A percentile compares a stretch with the other conserved stretches of the same genome.
These are phyloP conservation scores for Lophochroa leadbeateri DNA, from an alignment of 2,113 vertebrate genomes.

Conservation along the genomic window DNA sequence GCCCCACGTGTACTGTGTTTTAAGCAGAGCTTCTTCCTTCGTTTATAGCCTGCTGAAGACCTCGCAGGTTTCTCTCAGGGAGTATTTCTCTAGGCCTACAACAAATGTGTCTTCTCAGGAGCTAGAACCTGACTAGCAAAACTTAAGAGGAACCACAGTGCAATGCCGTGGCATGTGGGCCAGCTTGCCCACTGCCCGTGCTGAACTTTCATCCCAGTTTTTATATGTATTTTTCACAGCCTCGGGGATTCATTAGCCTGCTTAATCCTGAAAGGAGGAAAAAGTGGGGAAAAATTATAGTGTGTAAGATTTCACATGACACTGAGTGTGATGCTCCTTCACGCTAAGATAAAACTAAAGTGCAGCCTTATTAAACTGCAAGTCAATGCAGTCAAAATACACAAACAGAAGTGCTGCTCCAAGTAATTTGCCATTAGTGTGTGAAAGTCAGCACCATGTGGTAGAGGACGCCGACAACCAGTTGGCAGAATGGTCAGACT, in stretches of 20 bases:
- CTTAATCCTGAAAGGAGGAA: background rate
- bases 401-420: background rate
- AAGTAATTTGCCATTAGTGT: background rate
- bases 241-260: background rate
- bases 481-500: background rate
- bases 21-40: background rate
- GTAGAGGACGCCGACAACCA: background rate
- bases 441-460: background rate
- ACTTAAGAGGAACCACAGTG: background rate
- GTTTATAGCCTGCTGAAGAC: background rate
- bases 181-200: background rate
- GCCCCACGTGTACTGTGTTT: background rate
- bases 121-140: background rate
- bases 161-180: background rate
- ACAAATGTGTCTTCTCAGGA: background rate
- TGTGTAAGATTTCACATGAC: accelerated
- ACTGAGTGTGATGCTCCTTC: background rate
- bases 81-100: background rate
- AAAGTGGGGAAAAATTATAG: background rate
- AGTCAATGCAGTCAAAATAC: background rate
- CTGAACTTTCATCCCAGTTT: background rate
- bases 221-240: background rate
- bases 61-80: background rate
- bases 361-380: background rate
- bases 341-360: background rate